These are phyloP conservation scores for Perca schrenkii DNA, from an alignment of 2,113 vertebrate species.

Conservation along the genomic window DNA sequence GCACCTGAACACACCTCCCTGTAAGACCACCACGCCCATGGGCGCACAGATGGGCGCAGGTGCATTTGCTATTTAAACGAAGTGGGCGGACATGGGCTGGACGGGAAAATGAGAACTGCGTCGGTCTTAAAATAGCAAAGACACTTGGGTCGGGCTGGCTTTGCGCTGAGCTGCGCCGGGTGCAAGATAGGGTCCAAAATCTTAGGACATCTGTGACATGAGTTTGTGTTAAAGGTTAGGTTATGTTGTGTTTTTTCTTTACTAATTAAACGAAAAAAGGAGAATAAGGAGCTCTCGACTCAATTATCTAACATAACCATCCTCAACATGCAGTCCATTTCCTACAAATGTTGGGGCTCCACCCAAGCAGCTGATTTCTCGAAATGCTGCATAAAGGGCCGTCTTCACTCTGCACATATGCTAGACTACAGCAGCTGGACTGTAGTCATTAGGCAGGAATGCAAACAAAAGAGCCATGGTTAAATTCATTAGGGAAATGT, in stretches of 20 bases:
- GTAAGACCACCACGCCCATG: too few relatives aligned
- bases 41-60: too few relatives aligned
- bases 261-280: too few relatives aligned
- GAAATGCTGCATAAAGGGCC: slow-evolving; percentile 28
- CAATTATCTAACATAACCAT: background rate
- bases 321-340: background rate
- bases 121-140: too few relatives aligned
- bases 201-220: background rate
- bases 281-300: background rate
- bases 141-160: too few relatives aligned
- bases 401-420: slow-evolving; percentile 37
- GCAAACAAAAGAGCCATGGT: slow-evolving; percentile 56
- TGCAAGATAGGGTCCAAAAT: background rate
- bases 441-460: background rate
- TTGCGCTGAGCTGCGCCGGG: too few relatives aligned
- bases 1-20: too few relatives aligned
- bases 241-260: background rate
- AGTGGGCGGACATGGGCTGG: too few relatives aligned
- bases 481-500: slow-evolving; percentile 58
- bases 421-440: slow-evolving; percentile 37
- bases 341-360: slow-evolving; percentile 1
- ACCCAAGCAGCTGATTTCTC: slow-evolving; percentile 39
- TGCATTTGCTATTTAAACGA: too few relatives aligned
- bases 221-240: background rate
- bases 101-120: too few relatives aligned